Evolutionary conservation across 2,888 invertebrate species (phyloP), one percentile per base, ranked within the genome.

Genomic region (Lacanobia oleracea): DNA sequence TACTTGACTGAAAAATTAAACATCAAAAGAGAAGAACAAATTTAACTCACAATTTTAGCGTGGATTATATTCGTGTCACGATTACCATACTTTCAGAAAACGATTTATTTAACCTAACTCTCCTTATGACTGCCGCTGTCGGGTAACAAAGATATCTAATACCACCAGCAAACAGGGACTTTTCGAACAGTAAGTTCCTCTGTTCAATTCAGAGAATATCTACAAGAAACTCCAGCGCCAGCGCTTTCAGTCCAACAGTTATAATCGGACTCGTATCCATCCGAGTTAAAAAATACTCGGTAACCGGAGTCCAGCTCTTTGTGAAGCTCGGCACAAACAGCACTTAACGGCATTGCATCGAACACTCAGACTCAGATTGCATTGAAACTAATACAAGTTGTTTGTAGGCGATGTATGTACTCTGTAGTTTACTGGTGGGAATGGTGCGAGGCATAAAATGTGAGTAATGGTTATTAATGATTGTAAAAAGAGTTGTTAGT

Each of bases 341-440:
- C 83, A 83, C 85, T 84, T 84, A 84, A 64, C 78, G 63, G 81
- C 77, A 81, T 84, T 85, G 81, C 76, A 77, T 82, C 75, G 81
- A 81, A 81, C 75, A 67, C 74, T 82, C 74, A 73, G 74, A 67
- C 74, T 82, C 74, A 73, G 74, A 77, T 83, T 83, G 83, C 77
- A 79, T 83, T 74, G 83, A 83, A 85, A 84, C 85, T 84, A 84
- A 84, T 83, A 79, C 84, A 75, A 84, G 85, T 83, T 77, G 85
- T 78, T 77, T 76, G 72, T 65, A 69, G 67, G 66, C 76, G 78
- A 80, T 70, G 75, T 72, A 78, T 70, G 77, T 61, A 75, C 72
- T 6, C 0, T 33, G 33, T 33, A 33, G n/a, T n/a, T n/a, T n/a
- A n/a, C n/a, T n/a, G n/a, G n/a, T n/a, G n/a, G n/a, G n/a, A n/a